Percentiles rank a stretch among this genome's conserved stretches.
These are phyloP conservation scores for Eupithecia subumbrata DNA, from an alignment of 2,888 invertebrate species.

Conservation along the genomic window DNA sequence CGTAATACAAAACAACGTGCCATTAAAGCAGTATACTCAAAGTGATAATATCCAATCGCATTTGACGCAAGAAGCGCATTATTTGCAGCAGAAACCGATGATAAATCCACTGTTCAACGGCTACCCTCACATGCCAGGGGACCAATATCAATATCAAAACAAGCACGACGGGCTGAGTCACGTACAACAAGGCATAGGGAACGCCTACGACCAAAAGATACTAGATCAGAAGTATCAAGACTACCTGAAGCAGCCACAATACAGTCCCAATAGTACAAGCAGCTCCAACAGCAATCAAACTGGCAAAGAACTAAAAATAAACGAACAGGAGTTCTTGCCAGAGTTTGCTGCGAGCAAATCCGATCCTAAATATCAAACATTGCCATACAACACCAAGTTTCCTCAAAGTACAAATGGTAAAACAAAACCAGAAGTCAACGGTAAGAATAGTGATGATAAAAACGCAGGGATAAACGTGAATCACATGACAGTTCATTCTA, in stretches of 20 bases:
- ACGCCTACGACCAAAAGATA: constrained; percentile 77
- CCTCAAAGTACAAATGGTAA: constrained; percentile 84
- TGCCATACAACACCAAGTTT: constrained; percentile 95
- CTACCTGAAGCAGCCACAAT: constrained; percentile 79
- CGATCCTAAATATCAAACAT: constrained; percentile 95
- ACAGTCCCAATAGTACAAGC: constrained; percentile 83
- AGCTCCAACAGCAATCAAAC: constrained; percentile 80
- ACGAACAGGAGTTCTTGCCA: constrained; percentile 83
- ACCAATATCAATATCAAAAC: constrained; percentile 73
- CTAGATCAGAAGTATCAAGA: constrained; percentile 81
- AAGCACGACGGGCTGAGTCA: constrained; percentile 75
- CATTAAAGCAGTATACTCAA: constrained; percentile 81
- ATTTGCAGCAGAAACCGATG: constrained; percentile 82
- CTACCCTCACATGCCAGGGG: constrained; percentile 66
- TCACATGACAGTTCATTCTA: constrained; percentile 83
- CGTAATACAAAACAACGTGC: constrained; percentile 80
- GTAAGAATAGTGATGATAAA: constrained; percentile 72
- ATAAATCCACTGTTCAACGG: constrained; percentile 78
- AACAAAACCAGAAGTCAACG: constrained; percentile 70
- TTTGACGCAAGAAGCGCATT: constrained; percentile 79
- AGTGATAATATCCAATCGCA: constrained; percentile 79
- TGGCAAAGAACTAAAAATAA: constrained; percentile 78
- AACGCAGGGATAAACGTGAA: constrained; percentile 75
- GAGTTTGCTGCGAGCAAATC: constrained; percentile 92
- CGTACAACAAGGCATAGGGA: constrained; percentile 78